phyloP scores from a whole-genome alignment of 2,797 vertebrate species.

The Nannoperca australis region DNA sequence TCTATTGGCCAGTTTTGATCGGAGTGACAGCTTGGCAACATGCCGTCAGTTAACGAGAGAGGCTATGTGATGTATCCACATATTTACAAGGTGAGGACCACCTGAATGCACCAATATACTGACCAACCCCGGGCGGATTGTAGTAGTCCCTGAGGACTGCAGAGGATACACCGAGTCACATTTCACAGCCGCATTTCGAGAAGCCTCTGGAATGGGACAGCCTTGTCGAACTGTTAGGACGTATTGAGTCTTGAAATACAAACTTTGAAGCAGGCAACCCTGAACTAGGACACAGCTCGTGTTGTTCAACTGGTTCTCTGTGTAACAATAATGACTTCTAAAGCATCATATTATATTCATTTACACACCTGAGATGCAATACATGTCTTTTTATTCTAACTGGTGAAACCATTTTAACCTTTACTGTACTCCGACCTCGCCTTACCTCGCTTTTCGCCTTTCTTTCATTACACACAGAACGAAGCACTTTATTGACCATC shows the following conservation, averaged over 20 bases:
- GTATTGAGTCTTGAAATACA: slow-evolving; percentile 48
- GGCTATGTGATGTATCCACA: too few species aligned
- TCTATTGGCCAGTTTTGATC: too few species aligned
- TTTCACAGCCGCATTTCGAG: slow-evolving; percentile 59
- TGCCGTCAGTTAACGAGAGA: too few species aligned
- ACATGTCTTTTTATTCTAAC: slow-evolving; percentile 17
- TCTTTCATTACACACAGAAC: slow-evolving; percentile 22
- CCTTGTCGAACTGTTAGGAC: slow-evolving; percentile 25
- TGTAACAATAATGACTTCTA: slow-evolving; percentile 13
- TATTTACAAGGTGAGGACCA: slow-evolving; percentile 30
- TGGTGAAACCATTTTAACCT: slow-evolving; percentile 14
- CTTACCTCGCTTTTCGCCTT: slow-evolving; percentile 7
- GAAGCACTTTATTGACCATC: slow-evolving; percentile 40
- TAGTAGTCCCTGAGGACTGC: slow-evolving; percentile 20
- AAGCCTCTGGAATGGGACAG: slow-evolving; percentile 45
- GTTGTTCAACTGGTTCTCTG: slow-evolving; percentile 40
- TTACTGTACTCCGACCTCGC: slow-evolving; percentile 16
- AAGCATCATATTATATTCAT: slow-evolving; percentile 3
- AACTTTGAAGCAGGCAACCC: slow-evolving; percentile 44
- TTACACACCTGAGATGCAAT: slow-evolving; percentile 9
- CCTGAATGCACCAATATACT: slow-evolving; percentile 30
- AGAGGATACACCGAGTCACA: slow-evolving; percentile 40
- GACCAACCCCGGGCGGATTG: slow-evolving; percentile 12
- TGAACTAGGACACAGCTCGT: slow-evolving; percentile 17
- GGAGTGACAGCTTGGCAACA: too few species aligned